Conservation (phyloP, 2,113 vertebrate species). For the Psephotus haematonotus region DNA sequence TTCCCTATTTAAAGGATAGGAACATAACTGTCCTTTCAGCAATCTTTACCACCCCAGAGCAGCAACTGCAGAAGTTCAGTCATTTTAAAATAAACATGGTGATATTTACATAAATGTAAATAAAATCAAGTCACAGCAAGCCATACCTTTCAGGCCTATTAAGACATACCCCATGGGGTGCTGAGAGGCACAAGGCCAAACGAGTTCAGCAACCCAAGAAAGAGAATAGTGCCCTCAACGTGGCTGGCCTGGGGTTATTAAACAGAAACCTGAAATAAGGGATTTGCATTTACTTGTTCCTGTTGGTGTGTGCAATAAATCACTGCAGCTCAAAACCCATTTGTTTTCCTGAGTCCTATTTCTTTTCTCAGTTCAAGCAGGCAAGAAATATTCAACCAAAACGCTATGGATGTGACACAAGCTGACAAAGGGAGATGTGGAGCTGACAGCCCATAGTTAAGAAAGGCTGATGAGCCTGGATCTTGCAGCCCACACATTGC, state of each 20-base stretch:
- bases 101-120: constrained; percentile 38
- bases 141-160: constrained; percentile 10
- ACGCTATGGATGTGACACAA: not conserved
- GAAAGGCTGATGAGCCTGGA: not conserved
- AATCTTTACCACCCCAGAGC: not conserved
- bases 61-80: not conserved
- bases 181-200: constrained; percentile 19
- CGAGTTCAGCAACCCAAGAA: constrained; percentile 19
- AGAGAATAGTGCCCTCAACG: not conserved
- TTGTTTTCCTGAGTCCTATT: not conserved
- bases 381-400: not conserved
- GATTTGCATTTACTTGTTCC: not conserved
- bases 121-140: constrained; percentile 24
- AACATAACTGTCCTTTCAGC: not conserved
- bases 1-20: not conserved
- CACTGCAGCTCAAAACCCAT: not conserved
- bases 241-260: not conserved
- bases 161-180: not conserved
- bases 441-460: not conserved
- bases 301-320: not conserved
- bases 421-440: not conserved
- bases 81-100: not conserved
- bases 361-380: not conserved
- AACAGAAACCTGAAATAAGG: not conserved
- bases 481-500: not conserved